Evolutionary conservation across 2,797 vertebrate species (phyloP).

Genomic region (Thamnophis elegans): DNA sequence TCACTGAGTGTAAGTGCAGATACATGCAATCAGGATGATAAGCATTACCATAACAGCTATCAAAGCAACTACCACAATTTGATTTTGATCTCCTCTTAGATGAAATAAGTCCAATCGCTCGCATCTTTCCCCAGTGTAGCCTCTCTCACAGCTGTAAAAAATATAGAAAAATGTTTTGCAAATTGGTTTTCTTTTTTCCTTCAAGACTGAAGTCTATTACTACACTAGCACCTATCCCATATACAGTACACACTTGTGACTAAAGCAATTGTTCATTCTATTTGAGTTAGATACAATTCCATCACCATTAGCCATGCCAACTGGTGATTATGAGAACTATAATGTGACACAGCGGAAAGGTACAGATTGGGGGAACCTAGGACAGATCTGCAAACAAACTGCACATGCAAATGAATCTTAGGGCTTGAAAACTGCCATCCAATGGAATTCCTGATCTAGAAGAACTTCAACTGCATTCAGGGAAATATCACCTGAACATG

Average conservation of each 20-base stretch:
- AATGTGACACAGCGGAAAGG: neutral
- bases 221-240: neutral
- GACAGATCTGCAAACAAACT: neutral
- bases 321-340: neutral
- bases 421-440: neutral
- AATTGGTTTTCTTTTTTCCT: neutral
- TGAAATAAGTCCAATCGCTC: conserved; percentile 74
- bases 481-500: neutral
- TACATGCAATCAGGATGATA: conserved; percentile 75
- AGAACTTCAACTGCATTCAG: neutral
- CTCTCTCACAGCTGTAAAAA: conserved; percentile 75
- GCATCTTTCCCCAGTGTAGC: conserved; percentile 80
- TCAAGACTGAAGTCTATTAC: neutral
- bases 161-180: neutral
- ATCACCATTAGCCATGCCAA: neutral
- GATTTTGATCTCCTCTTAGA: conserved; percentile 64
- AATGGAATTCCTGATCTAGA: neutral
- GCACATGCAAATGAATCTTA: neutral
- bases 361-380: neutral
- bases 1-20: conserved; percentile 83
- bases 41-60: conserved; percentile 75
- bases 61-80: conserved; percentile 76
- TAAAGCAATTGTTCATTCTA: neutral
- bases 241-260: neutral
- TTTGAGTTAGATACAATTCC: neutral